Evolutionary conservation across 2,113 vertebrate species (phyloP).

Genomic region (Lagenorhynchus albirostris): DNA sequence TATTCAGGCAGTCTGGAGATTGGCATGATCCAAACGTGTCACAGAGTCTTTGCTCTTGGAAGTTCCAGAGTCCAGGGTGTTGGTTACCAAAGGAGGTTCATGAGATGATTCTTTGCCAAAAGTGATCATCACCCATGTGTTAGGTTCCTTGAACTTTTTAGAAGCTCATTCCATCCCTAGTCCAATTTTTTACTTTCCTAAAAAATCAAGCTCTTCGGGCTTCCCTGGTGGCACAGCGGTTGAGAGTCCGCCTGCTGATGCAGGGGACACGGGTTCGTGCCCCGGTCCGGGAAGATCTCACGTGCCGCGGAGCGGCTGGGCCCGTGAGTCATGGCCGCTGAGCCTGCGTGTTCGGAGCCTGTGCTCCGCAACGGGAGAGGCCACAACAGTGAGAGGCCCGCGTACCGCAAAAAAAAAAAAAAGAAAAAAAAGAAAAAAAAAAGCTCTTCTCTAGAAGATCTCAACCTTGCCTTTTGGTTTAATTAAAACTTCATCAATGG

Average conservation of each 20-base stretch:
- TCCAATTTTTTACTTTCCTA: background rate
- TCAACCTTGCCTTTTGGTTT: background rate
- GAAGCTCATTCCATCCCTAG: background rate
- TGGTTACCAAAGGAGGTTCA: background rate
- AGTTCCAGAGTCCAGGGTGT: background rate
- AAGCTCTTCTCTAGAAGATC: background rate
- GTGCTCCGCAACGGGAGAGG: too few relatives aligned
- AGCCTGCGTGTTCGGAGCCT: too few relatives aligned
- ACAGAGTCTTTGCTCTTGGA: background rate
- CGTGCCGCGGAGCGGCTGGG: too few relatives aligned
- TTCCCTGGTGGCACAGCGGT: too few relatives aligned
- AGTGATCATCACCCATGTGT: background rate
- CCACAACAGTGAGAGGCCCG: too few relatives aligned
- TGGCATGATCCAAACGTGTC: background rate
- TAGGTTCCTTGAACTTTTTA: background rate
- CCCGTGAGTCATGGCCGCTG: too few relatives aligned
- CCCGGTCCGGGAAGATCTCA: too few relatives aligned
- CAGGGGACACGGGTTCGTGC: too few relatives aligned
- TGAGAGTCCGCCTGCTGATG: too few relatives aligned
- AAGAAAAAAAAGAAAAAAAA: background rate
- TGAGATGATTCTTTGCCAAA: background rate
- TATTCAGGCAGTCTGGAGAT: background rate
- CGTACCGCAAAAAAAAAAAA: too few relatives aligned
- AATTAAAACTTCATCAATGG: background rate
- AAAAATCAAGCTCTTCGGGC: background rate